Evolutionary conservation across 2,888 invertebrate genomes (phyloP).

Genomic region (Ophioninae sp.): DNA sequence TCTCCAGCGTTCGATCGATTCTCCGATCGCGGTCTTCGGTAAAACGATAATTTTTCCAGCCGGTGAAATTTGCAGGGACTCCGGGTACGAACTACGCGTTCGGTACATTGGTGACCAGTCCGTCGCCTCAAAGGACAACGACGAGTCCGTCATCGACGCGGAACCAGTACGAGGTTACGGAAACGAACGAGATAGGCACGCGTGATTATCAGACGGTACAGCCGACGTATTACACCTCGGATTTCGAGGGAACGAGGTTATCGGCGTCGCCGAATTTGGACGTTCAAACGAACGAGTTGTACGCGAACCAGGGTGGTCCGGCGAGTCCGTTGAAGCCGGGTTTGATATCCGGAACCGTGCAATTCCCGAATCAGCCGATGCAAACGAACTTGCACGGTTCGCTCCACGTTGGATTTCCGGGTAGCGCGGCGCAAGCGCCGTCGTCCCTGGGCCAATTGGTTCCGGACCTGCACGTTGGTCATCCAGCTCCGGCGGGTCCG

Average conservation of each 20-base stretch:
- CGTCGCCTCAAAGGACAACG: constrained; percentile 66
- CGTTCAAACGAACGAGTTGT: constrained; percentile 72
- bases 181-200: constrained; percentile 71
- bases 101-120: constrained; percentile 66
- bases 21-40: neutral
- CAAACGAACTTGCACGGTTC: constrained; percentile 77
- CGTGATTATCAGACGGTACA: constrained; percentile 69
- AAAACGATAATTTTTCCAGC: neutral
- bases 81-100: constrained; percentile 61
- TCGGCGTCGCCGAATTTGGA: constrained; percentile 69
- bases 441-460: constrained; percentile 66
- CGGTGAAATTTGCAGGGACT: constrained; percentile 32
- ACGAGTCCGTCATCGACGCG: constrained; percentile 68
- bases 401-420: constrained; percentile 74
- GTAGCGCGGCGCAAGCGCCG: constrained; percentile 67
- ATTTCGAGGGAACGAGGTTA: constrained; percentile 70
- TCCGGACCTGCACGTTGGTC: constrained; percentile 75
- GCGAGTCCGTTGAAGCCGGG: constrained; percentile 56
- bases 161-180: constrained; percentile 77
- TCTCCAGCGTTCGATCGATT: neutral
- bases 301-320: constrained; percentile 66
- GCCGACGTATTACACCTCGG: constrained; percentile 70
- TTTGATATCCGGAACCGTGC: constrained; percentile 64
- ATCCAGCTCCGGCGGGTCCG: constrained; percentile 72
- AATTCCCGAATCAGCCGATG: constrained; percentile 72